These are phyloP conservation scores for Enoplosus armatus DNA, from an alignment of 2,797 vertebrate genomes.

Conservation along the genomic window DNA sequence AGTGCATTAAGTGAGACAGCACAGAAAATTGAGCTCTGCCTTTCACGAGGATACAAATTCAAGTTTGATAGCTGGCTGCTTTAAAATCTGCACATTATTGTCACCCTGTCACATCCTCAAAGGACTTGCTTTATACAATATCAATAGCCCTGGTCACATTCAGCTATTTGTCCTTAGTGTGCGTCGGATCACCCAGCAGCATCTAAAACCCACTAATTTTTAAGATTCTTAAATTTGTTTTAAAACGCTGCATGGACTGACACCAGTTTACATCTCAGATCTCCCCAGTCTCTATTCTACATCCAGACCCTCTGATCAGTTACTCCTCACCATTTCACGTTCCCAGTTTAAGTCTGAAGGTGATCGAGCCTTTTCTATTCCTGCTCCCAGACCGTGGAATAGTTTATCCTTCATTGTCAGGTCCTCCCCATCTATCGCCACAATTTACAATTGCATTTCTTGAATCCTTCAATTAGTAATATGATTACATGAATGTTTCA, in stretches of 20 bases:
- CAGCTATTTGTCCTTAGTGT: background rate
- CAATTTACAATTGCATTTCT: background rate
- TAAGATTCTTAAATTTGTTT: background rate
- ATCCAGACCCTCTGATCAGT: constrained; percentile 13
- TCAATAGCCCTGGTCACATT: constrained; percentile 22
- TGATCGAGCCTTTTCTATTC: constrained; percentile 14
- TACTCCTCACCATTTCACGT: background rate
- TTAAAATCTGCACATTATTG: constrained; percentile 48
- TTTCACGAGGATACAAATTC: constrained; percentile 22
- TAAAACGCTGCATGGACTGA: constrained; percentile 4
- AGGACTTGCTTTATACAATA: constrained; percentile 29
- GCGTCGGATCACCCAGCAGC: background rate
- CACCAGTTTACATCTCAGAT: constrained; percentile 15
- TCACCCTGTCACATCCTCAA: constrained; percentile 36
- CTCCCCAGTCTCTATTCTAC: constrained; percentile 8
- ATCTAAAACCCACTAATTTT: constrained; percentile 11
- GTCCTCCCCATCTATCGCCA: background rate
- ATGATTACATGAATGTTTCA: background rate
- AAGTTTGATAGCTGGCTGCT: constrained; percentile 42
- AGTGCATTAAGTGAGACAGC: constrained; percentile 51
- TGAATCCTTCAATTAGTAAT: background rate
- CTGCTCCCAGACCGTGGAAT: background rate
- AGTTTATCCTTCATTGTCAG: background rate
- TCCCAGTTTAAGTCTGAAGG: constrained; percentile 7
- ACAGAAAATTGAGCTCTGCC: constrained; percentile 48